Conservation (phyloP, 2,113 vertebrate species). For the Pardalotus punctatus region DNA sequence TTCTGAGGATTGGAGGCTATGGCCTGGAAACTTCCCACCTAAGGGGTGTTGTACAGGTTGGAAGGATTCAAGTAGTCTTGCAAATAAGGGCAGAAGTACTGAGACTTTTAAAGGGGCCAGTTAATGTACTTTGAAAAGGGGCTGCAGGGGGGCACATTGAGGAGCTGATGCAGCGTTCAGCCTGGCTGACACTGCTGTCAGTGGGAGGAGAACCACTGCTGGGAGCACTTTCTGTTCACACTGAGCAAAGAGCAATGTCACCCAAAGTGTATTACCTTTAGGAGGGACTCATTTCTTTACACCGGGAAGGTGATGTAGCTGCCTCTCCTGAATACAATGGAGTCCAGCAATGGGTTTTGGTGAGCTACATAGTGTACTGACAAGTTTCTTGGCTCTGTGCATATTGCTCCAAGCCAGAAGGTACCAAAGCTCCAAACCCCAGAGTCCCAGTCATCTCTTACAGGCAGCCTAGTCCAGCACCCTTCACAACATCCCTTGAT, state of each 20-base stretch:
- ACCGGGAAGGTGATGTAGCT: neutral
- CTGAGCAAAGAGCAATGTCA: neutral
- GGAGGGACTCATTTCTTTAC: neutral
- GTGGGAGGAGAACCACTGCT: neutral
- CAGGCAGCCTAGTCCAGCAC: neutral
- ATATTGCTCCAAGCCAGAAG: accelerated
- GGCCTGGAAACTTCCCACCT: neutral
- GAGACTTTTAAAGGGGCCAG: neutral
- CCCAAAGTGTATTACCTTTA: accelerated
- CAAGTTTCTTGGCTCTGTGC: neutral
- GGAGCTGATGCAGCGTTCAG: neutral
- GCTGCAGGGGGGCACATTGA: neutral
- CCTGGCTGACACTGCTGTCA: neutral
- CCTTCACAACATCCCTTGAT: neutral
- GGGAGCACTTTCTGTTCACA: neutral
- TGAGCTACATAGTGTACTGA: accelerated
- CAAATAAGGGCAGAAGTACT: neutral
- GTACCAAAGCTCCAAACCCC: neutral
- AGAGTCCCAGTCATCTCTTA: neutral
- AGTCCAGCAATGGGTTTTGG: neutral
- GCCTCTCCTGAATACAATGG: accelerated
- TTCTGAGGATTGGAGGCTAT: neutral
- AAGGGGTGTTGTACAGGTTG: accelerated
- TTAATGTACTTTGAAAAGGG: neutral
- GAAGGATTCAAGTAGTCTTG: neutral